Evolutionary conservation across 2,888 invertebrate genomes (phyloP).

Genomic region (Mimas tiliae): DNA sequence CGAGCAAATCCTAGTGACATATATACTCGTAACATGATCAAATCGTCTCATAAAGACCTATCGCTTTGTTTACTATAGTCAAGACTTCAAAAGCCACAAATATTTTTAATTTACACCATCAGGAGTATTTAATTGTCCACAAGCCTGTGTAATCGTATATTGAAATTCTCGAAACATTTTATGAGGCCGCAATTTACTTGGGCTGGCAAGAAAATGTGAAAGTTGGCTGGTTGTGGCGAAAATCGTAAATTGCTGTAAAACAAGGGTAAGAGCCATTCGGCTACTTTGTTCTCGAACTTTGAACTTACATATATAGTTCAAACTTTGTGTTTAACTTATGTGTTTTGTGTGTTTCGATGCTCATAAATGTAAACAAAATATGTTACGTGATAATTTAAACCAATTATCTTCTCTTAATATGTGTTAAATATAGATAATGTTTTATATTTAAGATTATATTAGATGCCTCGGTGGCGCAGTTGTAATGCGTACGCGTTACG

Average conservation of each 20-base stretch:
- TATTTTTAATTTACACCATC: neutral
- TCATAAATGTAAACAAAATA: slow-evolving; percentile 12
- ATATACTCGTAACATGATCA: no score
- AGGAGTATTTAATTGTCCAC: neutral
- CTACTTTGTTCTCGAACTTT: slow-evolving; percentile 47
- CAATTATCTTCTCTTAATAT: no score
- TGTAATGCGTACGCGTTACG: no score
- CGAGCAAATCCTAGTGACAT: no score
- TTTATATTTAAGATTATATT: no score
- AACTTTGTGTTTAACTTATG: slow-evolving; percentile 43
- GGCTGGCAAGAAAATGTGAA: slow-evolving; percentile 38
- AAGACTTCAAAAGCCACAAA: no score
- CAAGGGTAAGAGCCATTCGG: slow-evolving; percentile 37
- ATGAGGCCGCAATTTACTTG: slow-evolving; percentile 20
- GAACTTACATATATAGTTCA: slow-evolving; percentile 47
- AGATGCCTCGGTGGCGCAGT: no score
- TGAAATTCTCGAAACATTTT: slow-evolving; percentile 18
- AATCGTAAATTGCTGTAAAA: slow-evolving; percentile 53
- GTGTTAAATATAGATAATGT: no score
- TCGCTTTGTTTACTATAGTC: no score
- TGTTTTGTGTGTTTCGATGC: slow-evolving; percentile 30
- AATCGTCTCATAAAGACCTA: no score
- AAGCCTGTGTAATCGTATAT: slow-evolving; percentile 2
- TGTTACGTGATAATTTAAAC: neutral
- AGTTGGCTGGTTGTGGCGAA: slow-evolving; percentile 46